These are phyloP conservation scores for Agelas oroides DNA, from an alignment of 37 sponge, comb jelly and placozoan species.

Conservation along the genomic window DNA sequence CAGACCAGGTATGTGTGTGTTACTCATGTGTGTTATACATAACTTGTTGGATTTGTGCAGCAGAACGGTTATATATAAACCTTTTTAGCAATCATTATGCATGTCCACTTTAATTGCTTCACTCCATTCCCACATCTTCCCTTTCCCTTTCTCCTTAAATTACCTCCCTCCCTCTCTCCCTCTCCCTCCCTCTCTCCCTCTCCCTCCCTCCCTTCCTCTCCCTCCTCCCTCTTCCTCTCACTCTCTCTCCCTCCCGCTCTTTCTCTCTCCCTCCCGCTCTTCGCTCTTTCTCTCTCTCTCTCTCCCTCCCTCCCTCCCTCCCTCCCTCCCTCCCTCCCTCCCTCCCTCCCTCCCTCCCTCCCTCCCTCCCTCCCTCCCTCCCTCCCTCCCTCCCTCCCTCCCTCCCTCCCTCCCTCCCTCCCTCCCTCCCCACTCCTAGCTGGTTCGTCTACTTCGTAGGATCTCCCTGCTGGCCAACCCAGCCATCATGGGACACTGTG, in stretches of 20 bases:
- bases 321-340: too few relatives aligned
- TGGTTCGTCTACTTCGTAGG: conserved; percentile 37
- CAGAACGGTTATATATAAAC: too few relatives aligned
- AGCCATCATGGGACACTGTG: conserved; percentile 10
- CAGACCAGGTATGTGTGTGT: conserved; percentile 9
- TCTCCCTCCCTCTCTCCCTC: neutral
- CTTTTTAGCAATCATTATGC: too few relatives aligned
- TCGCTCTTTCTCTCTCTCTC: conserved; percentile 49
- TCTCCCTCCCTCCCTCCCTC: too few relatives aligned
- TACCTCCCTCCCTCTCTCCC: too few relatives aligned
- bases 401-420: conserved; percentile 3
- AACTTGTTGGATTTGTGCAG: neutral
- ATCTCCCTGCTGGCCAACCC: conserved; percentile 46
- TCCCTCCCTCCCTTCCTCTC: conserved; percentile 6
- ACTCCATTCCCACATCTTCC: too few relatives aligned
- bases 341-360: neutral
- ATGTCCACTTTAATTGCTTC: too few relatives aligned
- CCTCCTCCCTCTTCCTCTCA: conserved; percentile 6
- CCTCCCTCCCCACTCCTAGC: conserved; percentile 35
- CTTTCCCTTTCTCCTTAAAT: too few relatives aligned
- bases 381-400: conserved; percentile 3
- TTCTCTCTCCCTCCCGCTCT: conserved; percentile 7
- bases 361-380: conserved; percentile 11
- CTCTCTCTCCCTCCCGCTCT: too few relatives aligned
- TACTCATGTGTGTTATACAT: too few relatives aligned